Evolutionary conservation across 2,888 invertebrate genomes (phyloP).

Genomic region (Sturmia bella): DNA sequence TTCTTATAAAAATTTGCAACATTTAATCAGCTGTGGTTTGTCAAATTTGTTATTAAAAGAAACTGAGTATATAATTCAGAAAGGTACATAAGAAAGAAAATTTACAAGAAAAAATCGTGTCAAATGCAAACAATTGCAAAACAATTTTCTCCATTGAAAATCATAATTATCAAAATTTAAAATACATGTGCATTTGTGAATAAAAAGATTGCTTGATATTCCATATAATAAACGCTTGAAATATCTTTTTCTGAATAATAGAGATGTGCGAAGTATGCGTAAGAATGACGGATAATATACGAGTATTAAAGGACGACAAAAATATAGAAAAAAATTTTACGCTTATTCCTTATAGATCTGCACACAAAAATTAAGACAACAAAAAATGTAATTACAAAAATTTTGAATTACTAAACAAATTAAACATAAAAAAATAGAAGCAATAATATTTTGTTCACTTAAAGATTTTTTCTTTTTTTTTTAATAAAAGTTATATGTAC

Average conservation of each 20-base stretch:
- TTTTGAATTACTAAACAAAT: background rate
- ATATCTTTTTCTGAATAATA: slow-evolving; percentile 36
- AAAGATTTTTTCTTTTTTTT: too few species aligned
- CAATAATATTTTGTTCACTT: too few species aligned
- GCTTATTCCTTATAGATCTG: background rate
- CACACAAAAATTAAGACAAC: background rate
- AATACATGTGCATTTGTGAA: slow-evolving; percentile 14
- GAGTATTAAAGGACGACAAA: slow-evolving; percentile 60
- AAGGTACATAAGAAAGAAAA: slow-evolving; percentile 60
- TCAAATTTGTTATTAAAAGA: slow-evolving; percentile 51
- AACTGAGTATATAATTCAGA: slow-evolving; percentile 38
- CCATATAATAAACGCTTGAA: background rate
- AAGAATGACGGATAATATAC: slow-evolving; percentile 60
- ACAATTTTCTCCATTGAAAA: slow-evolving; percentile 70
- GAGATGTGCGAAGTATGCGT: slow-evolving; percentile 64
- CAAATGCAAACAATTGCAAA: slow-evolving; percentile 74
- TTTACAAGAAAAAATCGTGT: slow-evolving; percentile 72
- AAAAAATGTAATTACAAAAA: background rate
- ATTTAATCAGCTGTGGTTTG: slow-evolving; percentile 57
- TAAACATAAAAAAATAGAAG: too few species aligned
- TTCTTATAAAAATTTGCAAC: slow-evolving; percentile 47
- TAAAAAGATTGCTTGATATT: slow-evolving; percentile 2
- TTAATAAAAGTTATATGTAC: too few species aligned
- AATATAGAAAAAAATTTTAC: slow-evolving; percentile 14
- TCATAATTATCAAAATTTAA: slow-evolving; percentile 41